A percentile compares a stretch with the other conserved stretches of the same genome.
Conservation (phyloP, 2,113 vertebrate species). For the Ardeotis arabs region DNA sequence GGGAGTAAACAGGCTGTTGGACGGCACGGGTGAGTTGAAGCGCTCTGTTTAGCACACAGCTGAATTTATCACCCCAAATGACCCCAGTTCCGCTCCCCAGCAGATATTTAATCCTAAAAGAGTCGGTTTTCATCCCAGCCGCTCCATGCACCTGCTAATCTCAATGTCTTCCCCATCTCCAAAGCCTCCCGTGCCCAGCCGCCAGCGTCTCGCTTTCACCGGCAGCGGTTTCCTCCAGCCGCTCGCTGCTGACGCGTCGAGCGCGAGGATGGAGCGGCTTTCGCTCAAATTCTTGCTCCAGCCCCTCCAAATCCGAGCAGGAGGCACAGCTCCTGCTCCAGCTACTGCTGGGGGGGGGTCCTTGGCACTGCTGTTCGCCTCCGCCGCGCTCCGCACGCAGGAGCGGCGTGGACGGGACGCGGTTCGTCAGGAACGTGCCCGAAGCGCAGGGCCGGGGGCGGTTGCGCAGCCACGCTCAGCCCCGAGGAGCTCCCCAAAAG, state of each 20-base stretch:
- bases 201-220: accelerated
- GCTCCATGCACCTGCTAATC: not conserved
- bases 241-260: not conserved
- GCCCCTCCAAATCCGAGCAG: not conserved
- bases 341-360: not conserved
- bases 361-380: not conserved
- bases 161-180: not conserved
- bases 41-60: accelerated
- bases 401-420: not conserved
- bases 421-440: accelerated
- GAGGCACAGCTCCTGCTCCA: not conserved
- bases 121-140: not conserved
- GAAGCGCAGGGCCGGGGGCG: accelerated
- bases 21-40: not conserved
- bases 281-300: not conserved
- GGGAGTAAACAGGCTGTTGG: not conserved
- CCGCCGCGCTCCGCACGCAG: accelerated
- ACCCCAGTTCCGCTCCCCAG: not conserved
- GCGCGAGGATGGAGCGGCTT: not conserved
- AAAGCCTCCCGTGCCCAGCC: not conserved
- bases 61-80: not conserved
- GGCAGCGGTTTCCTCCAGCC: not conserved
- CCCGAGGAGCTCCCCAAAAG: not conserved
- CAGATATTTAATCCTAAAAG: not conserved
- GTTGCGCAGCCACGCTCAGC: not conserved